These are phyloP conservation scores for Drosophila eugracilis DNA, from an alignment of 1,140 invertebrate genomes.

Conservation along the genomic window DNA sequence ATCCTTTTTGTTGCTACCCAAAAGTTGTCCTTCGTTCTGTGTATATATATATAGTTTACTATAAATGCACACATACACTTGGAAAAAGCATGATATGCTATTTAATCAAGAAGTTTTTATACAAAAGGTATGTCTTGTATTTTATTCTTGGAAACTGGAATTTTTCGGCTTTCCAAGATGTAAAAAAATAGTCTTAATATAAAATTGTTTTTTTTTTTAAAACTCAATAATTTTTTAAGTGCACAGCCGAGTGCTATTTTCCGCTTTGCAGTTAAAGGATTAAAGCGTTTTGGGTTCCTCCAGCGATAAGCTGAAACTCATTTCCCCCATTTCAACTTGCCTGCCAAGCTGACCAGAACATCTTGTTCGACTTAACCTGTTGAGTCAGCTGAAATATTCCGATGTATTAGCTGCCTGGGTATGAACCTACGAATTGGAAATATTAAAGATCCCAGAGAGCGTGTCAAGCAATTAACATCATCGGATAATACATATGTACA, in stretches of 20 bases:
- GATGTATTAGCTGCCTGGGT: conserved; percentile 22
- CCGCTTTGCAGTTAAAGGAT: conserved; percentile 41
- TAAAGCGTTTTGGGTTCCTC: conserved; percentile 30
- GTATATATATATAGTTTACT: conserved; percentile 18
- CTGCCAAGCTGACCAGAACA: conserved; percentile 16
- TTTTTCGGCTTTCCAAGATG: too few species aligned
- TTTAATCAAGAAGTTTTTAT: neutral
- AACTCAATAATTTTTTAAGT: neutral
- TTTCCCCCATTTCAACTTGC: neutral
- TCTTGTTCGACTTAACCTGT: conserved; percentile 40
- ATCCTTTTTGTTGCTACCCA: conserved; percentile 40
- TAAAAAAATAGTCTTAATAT: neutral
- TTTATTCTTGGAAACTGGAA: too few species aligned
- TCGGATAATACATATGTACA: conserved; percentile 7
- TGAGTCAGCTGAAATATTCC: conserved; percentile 13
- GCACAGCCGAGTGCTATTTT: conserved; percentile 22
- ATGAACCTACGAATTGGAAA: conserved; percentile 13
- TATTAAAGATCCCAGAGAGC: conserved; percentile 29
- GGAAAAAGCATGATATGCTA: neutral
- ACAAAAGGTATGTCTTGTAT: too few species aligned
- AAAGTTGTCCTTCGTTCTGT: conserved; percentile 47
- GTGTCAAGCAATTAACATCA: conserved; percentile 42
- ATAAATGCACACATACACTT: conserved; percentile 31
- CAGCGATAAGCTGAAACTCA: conserved; percentile 4
- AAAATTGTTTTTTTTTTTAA: neutral